Conservation (phyloP, 2,888 invertebrate genomes). For the Apotomis turbidana region DNA sequence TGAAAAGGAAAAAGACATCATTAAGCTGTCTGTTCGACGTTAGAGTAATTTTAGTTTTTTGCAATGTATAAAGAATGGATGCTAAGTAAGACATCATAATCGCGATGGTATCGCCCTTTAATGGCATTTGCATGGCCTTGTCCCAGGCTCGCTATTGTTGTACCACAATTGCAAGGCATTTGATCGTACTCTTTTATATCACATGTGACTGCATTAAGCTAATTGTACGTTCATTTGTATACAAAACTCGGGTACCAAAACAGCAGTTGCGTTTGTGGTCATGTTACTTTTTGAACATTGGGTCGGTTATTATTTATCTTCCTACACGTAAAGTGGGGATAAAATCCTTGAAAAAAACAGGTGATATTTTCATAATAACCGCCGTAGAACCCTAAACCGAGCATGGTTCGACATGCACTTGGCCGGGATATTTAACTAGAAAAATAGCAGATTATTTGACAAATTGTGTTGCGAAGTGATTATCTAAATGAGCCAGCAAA, state of each 20-base stretch:
- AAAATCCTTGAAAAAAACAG: no score
- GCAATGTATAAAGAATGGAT: conserved; percentile 13
- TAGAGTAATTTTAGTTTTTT: neutral
- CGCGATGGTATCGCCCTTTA: conserved; percentile 61
- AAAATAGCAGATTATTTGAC: no score
- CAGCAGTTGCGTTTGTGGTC: neutral
- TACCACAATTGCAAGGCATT: conserved; percentile 58
- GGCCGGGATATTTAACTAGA: no score
- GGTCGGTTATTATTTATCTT: no score
- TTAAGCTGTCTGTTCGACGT: neutral
- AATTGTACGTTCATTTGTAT: conserved; percentile 5
- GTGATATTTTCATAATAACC: no score
- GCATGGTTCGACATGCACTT: no score
- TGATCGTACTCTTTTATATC: conserved; percentile 42
- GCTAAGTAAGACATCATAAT: conserved; percentile 41
- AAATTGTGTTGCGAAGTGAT: no score
- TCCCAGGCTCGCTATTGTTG: conserved; percentile 67
- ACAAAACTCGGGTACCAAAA: neutral
- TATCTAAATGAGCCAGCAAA: no score
- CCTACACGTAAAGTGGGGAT: no score
- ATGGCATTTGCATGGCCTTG: conserved; percentile 61
- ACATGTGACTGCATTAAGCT: conserved; percentile 47
- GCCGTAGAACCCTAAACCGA: no score
- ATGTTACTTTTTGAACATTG: no score
- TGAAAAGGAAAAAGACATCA: neutral